Conservation (phyloP, 2,113 vertebrate genomes). For the Chamaea fasciata region DNA sequence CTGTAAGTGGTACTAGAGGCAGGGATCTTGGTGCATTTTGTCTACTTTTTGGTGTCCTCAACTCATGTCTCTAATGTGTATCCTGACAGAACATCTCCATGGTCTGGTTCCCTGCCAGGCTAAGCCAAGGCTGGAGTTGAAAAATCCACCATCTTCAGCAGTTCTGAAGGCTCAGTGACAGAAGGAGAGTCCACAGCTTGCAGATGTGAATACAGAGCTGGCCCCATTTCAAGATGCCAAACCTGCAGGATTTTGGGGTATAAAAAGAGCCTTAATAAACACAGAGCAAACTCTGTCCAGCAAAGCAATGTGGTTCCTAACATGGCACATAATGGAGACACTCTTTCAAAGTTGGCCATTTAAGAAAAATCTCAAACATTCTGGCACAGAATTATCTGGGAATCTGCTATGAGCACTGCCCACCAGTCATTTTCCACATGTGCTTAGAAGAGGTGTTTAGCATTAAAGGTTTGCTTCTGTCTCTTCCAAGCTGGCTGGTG, state of each 20-base stretch:
- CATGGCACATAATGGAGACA: not conserved
- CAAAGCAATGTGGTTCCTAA: not conserved
- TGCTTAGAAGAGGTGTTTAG: not conserved
- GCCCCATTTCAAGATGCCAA: not conserved
- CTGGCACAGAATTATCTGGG: not conserved
- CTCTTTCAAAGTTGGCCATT: not conserved
- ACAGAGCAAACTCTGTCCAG: not conserved
- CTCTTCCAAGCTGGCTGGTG: not conserved
- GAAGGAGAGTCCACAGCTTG: not conserved
- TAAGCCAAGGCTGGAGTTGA: conserved; percentile 70
- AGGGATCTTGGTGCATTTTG: conserved; percentile 64
- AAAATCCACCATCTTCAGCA: conserved; percentile 66
- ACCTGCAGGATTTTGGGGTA: not conserved
- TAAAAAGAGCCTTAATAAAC: not conserved
- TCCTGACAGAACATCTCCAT: conserved; percentile 52
- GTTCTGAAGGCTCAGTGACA: conserved; percentile 62
- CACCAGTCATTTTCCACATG: not conserved
- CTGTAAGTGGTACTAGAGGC: conserved; percentile 59
- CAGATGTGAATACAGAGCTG: not conserved
- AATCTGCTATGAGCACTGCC: not conserved
- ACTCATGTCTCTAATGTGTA: conserved; percentile 63
- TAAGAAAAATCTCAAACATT: not conserved
- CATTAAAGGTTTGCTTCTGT: not conserved
- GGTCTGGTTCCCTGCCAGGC: conserved; percentile 51
- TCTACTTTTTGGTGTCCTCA: conserved; percentile 65